Base-by-base conservation (phyloP, 2,888 invertebrate species). In the Acanthosepion esculentum region DNA sequence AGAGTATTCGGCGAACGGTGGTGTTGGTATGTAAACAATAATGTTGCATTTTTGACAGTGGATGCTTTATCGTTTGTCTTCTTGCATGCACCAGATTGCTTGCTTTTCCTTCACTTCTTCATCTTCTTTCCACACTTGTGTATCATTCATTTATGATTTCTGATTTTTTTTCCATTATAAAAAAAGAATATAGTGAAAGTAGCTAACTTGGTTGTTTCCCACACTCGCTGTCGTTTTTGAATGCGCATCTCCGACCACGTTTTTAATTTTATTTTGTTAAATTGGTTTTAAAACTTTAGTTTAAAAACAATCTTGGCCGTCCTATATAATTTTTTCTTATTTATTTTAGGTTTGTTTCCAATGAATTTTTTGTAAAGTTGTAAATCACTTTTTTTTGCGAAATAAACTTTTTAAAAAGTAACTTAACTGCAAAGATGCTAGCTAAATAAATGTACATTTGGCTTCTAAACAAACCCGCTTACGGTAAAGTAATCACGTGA, bases 1-100 rank as follows among this genome's bases (percentile, higher is more conserved):
- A 78, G 78, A 78, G 10, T 78, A 78, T 78, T 78, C 78, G 78
- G n/a, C 78, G 78, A 78, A 78, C 78, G 78, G 78, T n/a, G 78
- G 78, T 78, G 78, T n/a, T 78, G 78, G 78, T 78, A 78, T 78
- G 78, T 78, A 78, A 78, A 78, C 78, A 78, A 29, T 29, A 78
- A n/a, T 78, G 29, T 12, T 78, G 29, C n/a, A 29, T 29, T 78
- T 78, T 78, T 78, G 29, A 78, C 78, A 78, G 29, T 29, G 78
- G 78, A 78, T 78, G 29, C 78, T 78, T 29, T 15, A n/a, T n/a
- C 29, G n/a, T 78, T n/a, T n/a, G 8, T 78, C 78, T 78, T 29
- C n/a, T 29, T 78, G 3, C n/a, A 78, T 78, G 29, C 18, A n/a
- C n/a, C 78, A 78, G 78, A 29, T 78, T 78, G 29, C 78, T 78